phyloP scores from a whole-genome alignment of 2,113 vertebrate genomes.

The Vulpes vulpes region DNA sequence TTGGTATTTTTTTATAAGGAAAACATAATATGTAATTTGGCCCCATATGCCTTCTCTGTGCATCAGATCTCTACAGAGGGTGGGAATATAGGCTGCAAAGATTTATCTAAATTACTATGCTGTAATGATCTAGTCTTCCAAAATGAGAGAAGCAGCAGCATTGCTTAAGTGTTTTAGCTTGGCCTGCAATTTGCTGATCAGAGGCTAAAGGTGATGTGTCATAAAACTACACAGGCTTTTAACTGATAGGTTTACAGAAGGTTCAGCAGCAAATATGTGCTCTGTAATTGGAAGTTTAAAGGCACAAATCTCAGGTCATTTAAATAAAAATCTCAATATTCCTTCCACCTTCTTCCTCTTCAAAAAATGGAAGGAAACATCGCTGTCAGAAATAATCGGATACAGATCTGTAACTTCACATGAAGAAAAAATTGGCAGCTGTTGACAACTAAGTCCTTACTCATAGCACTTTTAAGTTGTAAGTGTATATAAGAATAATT shows the following conservation, averaged over 20 bases:
- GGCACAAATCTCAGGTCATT: slow-evolving; percentile 67
- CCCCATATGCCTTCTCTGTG: not conserved
- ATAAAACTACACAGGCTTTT: slow-evolving; percentile 51
- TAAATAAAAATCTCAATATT: slow-evolving; percentile 59
- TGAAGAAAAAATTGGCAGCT: not conserved
- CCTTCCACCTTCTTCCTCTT: not conserved
- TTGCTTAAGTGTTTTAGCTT: slow-evolving; percentile 57
- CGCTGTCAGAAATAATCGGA: slow-evolving; percentile 16
- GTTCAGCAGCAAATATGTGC: slow-evolving; percentile 51
- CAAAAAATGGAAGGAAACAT: slow-evolving; percentile 23
- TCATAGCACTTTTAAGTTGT: not conserved
- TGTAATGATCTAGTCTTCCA: slow-evolving; percentile 58
- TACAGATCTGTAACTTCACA: not conserved
- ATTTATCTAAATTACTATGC: slow-evolving; percentile 67
- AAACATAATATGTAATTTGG: slow-evolving; percentile 50
- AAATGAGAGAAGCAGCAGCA: slow-evolving; percentile 30
- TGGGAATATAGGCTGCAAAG: slow-evolving; percentile 12
- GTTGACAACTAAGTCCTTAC: not conserved
- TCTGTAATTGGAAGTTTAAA: slow-evolving; percentile 77
- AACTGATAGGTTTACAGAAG: slow-evolving; percentile 67
- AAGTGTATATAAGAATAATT: slow-evolving; percentile 8
- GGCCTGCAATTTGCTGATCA: slow-evolving; percentile 74
- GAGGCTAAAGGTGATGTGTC: slow-evolving; percentile 55
- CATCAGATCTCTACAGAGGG: not conserved
- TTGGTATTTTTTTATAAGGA: slow-evolving; percentile 57